Base-by-base conservation (phyloP, 92 coral and sea anemone species). In the Epizoanthus illoricatus region DNA sequence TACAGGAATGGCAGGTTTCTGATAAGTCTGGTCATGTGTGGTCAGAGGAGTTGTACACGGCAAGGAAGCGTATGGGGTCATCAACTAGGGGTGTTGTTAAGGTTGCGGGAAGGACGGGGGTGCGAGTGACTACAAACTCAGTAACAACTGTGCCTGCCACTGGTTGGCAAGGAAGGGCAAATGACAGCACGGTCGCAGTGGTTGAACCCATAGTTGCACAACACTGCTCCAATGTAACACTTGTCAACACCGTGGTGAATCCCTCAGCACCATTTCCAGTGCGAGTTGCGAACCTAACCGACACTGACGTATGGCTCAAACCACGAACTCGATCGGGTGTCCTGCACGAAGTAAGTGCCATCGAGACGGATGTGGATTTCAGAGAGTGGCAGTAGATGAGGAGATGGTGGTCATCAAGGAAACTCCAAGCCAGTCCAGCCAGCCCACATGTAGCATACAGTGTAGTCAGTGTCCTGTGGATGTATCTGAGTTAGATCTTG, bases 221-320 rank as follows among this genome's bases (percentile, higher is more conserved):
- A 23, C 28, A 45, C 5, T 64, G 75, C 3, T 80, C 87, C 58
- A 79, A 79, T 72, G 23, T 89, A 60, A n/a, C 83, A 18, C 69
- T 80, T 55, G 85, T 84, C 39, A 84, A 87, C 85, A 90, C 88
- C 47, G 21, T 86, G 12, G 81, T 85, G 19, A 39, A 74, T 8
- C 74, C 80, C 43, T 40, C 47, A 75, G 57, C 71, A 28, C 80
- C 80, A 36, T 69, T 81, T 17, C 71, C 67, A 78, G 94, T 90
- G n/a, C 81, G 89, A 85, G 89, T 90, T 71, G 89, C 83, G 4
- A 90, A 90, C 23, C 59, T 88, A 28, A 85, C 64, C 28, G 85
- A 85, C 23, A 84, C 85, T 33, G 80, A 75, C 28, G 5, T 75
- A 17, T 75, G 80, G 80, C 5, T 75, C 1, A 63, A 75, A 45